Base-by-base conservation (phyloP, 2,113 vertebrate species). In the Recurvirostra avosetta region DNA sequence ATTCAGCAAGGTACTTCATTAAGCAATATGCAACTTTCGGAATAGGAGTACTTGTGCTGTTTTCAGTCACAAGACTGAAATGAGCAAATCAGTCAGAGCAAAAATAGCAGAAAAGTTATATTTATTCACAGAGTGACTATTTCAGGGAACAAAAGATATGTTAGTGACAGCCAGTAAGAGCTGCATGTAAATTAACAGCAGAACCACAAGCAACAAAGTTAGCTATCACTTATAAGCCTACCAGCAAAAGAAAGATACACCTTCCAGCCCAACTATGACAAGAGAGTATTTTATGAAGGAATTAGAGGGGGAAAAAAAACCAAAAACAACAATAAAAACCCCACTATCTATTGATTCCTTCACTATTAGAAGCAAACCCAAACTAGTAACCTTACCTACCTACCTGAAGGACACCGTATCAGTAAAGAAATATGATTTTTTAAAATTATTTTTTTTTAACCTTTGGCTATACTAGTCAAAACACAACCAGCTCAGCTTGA, bases 1-100 rank as follows among this genome's bases (percentile, higher is more conserved):
- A 97, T 96, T 95, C 94, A 95, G 92, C 95, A 97, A 97, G 96
- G 92, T 96, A 94, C 84, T 96, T 96, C 94, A 94, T 91, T 82
- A 94, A 95, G 91, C 76, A 89, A 94, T 32, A 68, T 12, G 66
- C 56, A 89, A 65, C 73, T 76, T 82, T 59, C 70, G 53, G 83
- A 78, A 71, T 32, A 14, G 2, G 70, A 94, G 73, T 26, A 25
- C 61, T 88, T 66, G 74, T 13, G 40, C 74, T 65, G 65, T 66
- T 93, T 87, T 78, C 80, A 95, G 92, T 34, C 55, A 56, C 75
- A 71, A 67, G 91, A 94, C 49, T 55, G 80, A 95, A 94, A 94
- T 41, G 77, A 95, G 96, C 81, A 84, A 97, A 96, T 94, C 90
- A 94, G 63, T 29, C 52, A 4, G 26, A 94, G 77, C 58, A 55